phyloP scores from a whole-genome alignment of 2,113 vertebrate genomes.

The Pogona vitticeps region DNA sequence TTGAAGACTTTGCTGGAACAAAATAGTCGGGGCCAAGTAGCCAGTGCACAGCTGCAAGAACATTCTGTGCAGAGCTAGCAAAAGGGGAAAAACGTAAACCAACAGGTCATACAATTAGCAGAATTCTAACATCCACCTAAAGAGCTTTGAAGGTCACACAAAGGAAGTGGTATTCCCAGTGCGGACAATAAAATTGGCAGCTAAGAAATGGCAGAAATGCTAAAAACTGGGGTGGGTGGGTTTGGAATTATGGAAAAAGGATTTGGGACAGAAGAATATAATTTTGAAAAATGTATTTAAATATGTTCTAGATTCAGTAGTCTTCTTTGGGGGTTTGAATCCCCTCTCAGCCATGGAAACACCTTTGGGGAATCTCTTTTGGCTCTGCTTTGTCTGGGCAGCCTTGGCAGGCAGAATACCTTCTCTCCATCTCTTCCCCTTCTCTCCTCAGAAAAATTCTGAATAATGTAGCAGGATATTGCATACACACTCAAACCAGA shows the following conservation, averaged over 20 bases:
- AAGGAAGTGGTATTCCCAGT: slow-evolving; percentile 50
- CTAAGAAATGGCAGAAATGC: slow-evolving; percentile 2
- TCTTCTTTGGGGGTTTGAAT: too few species aligned
- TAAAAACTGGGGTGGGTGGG: too few species aligned
- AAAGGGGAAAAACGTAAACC: slow-evolving; percentile 76
- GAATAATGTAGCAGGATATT: too few species aligned
- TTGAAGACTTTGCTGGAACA: slow-evolving; percentile 82
- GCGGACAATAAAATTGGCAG: slow-evolving; percentile 23
- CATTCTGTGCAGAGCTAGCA: slow-evolving; percentile 73
- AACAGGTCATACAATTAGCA: slow-evolving; percentile 67
- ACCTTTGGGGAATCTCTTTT: too few species aligned
- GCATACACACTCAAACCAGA: too few species aligned
- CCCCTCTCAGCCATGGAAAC: too few species aligned
- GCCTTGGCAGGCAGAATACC: too few species aligned
- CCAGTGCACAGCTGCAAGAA: slow-evolving; percentile 81
- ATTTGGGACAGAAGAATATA: neutral
- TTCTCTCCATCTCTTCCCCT: too few species aligned
- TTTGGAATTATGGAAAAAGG: neutral
- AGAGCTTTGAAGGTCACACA: slow-evolving; percentile 64
- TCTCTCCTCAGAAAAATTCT: too few species aligned
- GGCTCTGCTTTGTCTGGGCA: too few species aligned
- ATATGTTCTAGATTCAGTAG: slow-evolving; percentile 9
- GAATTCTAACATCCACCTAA: slow-evolving; percentile 68
- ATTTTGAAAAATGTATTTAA: neutral
- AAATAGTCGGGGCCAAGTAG: slow-evolving; percentile 80